Evolutionary conservation across 2,113 vertebrate genomes (phyloP), one percentile per base, ranked within the genome.

Genomic region (Phyllopteryx taeniolatus): DNA sequence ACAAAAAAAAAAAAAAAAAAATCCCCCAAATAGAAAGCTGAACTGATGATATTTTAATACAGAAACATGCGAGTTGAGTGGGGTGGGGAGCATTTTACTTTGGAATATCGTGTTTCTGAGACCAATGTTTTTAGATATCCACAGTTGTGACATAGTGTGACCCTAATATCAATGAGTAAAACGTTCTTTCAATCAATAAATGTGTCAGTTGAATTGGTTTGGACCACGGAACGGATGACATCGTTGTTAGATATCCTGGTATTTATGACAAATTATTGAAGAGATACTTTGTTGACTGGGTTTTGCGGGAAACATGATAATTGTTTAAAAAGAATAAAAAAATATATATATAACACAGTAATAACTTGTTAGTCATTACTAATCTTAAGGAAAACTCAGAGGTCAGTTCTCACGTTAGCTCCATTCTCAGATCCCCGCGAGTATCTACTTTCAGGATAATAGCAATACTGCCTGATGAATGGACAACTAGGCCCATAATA

Each of bases 1-100:
- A 84, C 68, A 27, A 27, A 27, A 27, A 27, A 27, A 27, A 27
- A 1, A 27, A 27, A 27, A 27, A 46, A 61, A 74, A 72, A 73
- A 15, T 67, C n/a, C 42, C 42, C n/a, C 2, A 46, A 79, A 85
- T 76, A 83, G 78, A 70, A 62, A 46, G 33, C 75, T 60, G 57
- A 70, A 78, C 60, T 63, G 20, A 14, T 67, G 64, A 60, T 60
- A 73, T 31, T 75, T 75, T 42, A 65, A 77, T 77, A 73, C 79
- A 19, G 53, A 56, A 20, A 66, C 62, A 57, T 13, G n/a, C 5
- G 20, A 42, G n/a, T 27, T 8, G 51, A 53, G 51, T 8, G 51
- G 51, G 19, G 19, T 53, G 19, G 51, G 10, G n/a, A 12, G 10
- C n/a, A 57, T 27, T 57, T 57, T 11, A 20, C 19, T 53, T 33